A percentile compares a stretch with the other conserved stretches of the same genome.
Conservation (phyloP, 2,113 vertebrate species). For the Tetraodon nigroviridis region DNA sequence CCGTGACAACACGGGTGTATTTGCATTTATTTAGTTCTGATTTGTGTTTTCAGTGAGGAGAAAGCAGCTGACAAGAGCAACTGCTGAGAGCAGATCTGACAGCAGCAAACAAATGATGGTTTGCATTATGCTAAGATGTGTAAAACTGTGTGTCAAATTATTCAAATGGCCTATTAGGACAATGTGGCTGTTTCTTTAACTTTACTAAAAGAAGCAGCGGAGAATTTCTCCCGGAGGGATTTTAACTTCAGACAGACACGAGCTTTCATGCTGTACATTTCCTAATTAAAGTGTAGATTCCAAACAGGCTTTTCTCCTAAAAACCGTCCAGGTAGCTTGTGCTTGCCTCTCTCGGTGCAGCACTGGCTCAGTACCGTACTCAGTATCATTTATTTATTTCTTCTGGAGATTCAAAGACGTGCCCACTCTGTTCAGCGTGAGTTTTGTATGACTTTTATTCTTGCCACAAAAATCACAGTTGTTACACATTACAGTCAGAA, state of each 20-base stretch:
- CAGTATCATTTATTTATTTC: slow-evolving; percentile 29
- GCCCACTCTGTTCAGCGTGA: background rate
- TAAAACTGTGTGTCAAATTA: too few species aligned
- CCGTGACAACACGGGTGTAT: too few species aligned
- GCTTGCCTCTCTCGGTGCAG: slow-evolving; percentile 32
- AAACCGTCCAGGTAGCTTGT: slow-evolving; percentile 36
- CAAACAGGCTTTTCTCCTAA: slow-evolving; percentile 12
- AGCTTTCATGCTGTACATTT: slow-evolving; percentile 28
- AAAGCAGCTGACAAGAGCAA: background rate
- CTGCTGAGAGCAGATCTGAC: background rate
- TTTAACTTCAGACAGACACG: slow-evolving; percentile 6
- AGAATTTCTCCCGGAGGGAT: too few species aligned
- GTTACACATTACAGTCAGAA: slow-evolving; percentile 48
- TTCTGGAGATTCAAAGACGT: background rate
- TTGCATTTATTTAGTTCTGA: too few species aligned
- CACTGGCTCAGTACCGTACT: slow-evolving; percentile 35
- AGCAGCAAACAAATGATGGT: background rate
- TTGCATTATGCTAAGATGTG: too few species aligned
- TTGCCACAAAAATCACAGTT: slow-evolving; percentile 54
- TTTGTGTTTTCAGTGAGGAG: too few species aligned
- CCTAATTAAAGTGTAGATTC: slow-evolving; percentile 41
- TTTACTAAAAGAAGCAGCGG: too few species aligned
- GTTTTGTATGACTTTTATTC: slow-evolving; percentile 53
- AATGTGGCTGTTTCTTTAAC: too few species aligned
- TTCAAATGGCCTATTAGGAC: too few species aligned